Conservation (phyloP, 2,113 vertebrate genomes). For the Engraulis encrasicolus region DNA sequence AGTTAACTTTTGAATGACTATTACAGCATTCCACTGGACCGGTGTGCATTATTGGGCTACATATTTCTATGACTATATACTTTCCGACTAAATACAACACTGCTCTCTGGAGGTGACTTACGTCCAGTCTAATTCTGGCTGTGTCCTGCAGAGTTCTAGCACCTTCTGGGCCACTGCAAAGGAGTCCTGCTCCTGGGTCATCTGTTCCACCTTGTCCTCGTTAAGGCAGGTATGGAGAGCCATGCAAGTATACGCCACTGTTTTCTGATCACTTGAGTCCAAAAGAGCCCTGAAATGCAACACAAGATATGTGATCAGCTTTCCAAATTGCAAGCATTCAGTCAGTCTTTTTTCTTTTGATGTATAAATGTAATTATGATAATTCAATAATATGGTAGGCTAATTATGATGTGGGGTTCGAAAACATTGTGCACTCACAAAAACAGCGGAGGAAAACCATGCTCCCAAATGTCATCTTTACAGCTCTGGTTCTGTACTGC, state of each 20-base stretch:
- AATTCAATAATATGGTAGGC: neutral
- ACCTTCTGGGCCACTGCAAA: slow-evolving; percentile 76
- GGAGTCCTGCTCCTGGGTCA: slow-evolving; percentile 71
- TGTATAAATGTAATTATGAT: neutral
- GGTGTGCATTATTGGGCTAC: no score
- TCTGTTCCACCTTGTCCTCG: slow-evolving; percentile 74
- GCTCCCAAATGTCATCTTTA: slow-evolving; percentile 84
- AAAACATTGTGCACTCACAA: slow-evolving; percentile 62
- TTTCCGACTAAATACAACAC: neutral
- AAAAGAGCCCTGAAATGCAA: slow-evolving; percentile 76
- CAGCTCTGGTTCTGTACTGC: slow-evolving; percentile 87
- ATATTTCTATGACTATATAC: neutral
- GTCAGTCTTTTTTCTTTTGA: no score
- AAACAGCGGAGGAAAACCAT: slow-evolving; percentile 68
- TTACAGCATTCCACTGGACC: no score
- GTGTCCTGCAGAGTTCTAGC: slow-evolving; percentile 79
- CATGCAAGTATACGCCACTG: slow-evolving; percentile 84
- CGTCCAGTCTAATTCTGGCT: slow-evolving; percentile 89
- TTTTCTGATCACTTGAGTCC: slow-evolving; percentile 79
- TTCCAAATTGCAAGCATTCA: neutral
- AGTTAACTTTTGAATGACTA: no score
- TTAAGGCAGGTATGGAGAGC: slow-evolving; percentile 89
- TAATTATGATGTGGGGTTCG: neutral
- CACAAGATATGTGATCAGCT: neutral
- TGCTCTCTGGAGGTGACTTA: slow-evolving; percentile 61